These are phyloP conservation scores for Pygocentrus nattereri DNA, from an alignment of 2,797 vertebrate genomes.

Conservation along the genomic window DNA sequence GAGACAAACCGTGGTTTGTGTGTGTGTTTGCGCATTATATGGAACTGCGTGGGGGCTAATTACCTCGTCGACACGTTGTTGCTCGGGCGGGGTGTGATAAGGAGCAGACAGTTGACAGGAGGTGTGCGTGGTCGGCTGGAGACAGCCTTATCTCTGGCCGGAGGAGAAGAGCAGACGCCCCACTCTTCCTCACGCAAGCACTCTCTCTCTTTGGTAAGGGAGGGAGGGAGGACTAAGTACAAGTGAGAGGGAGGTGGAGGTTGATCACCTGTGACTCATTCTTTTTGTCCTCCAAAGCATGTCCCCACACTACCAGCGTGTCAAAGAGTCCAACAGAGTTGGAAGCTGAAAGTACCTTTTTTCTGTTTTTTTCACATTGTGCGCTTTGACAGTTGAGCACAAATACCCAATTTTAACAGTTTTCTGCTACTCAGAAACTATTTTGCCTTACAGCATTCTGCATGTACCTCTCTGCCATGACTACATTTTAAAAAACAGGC, in stretches of 20 bases:
- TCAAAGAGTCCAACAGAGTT: not conserved
- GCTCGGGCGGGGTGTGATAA: conserved; percentile 74
- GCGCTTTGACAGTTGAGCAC: not conserved
- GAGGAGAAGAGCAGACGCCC: conserved; percentile 73
- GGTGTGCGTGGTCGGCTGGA: conserved; percentile 80
- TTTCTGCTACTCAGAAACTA: no score
- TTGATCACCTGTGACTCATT: conserved; percentile 77
- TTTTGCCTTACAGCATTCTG: no score
- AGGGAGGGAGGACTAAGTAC: conserved; percentile 22
- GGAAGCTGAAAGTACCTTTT: not conserved
- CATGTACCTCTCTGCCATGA: no score
- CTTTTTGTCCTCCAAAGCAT: conserved; percentile 59
- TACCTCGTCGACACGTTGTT: conserved; percentile 73
- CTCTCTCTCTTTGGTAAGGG: conserved; percentile 2
- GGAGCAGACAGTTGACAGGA: conserved; percentile 83
- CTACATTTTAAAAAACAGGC: no score
- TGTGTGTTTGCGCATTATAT: conserved; percentile 48
- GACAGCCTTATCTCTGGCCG: conserved; percentile 83
- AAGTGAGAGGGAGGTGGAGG: conserved; percentile 36
- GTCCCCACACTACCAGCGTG: conserved; percentile 19
- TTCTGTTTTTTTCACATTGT: not conserved
- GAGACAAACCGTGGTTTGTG: not conserved
- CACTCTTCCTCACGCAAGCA: conserved; percentile 77
- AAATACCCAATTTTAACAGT: no score
- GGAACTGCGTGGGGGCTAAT: conserved; percentile 66